These are phyloP conservation scores for Crax fasciolata DNA, from an alignment of 2,797 vertebrate genomes.

Conservation along the genomic window DNA sequence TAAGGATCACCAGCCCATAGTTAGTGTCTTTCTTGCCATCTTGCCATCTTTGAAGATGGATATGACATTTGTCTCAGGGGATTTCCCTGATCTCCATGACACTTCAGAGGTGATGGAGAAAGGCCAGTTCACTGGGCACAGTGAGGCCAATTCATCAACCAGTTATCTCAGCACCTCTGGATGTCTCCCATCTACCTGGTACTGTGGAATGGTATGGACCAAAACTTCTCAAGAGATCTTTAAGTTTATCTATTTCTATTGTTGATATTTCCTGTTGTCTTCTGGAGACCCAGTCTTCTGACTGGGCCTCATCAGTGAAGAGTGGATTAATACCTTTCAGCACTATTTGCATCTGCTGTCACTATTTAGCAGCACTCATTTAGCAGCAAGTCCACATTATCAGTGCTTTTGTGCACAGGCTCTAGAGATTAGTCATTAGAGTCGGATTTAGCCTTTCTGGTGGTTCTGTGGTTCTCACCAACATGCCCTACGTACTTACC, in stretches of 20 bases:
- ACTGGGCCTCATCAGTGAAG: not conserved
- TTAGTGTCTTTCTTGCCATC: not conserved
- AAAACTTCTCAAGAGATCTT: constrained; percentile 16
- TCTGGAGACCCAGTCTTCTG: not conserved
- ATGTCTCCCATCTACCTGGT: not conserved
- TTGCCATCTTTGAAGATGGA: not conserved
- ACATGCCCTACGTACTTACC: not conserved
- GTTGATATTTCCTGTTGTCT: not conserved
- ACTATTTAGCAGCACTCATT: not conserved
- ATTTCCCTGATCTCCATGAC: not conserved
- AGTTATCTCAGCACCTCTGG: not conserved
- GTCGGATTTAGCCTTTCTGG: not conserved
- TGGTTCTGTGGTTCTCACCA: not conserved
- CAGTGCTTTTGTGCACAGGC: not conserved
- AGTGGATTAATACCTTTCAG: not conserved
- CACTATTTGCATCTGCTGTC: not conserved
- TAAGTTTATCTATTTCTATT: not conserved
- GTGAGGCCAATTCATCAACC: not conserved
- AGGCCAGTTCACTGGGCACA: not conserved
- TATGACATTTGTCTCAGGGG: not conserved
- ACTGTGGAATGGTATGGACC: not conserved
- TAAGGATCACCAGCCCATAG: not conserved
- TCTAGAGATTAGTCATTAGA: not conserved
- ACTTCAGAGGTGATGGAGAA: not conserved
- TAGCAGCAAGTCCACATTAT: not conserved